phyloP scores from a whole-genome alignment of 23 tunicate species.

The Halocynthia aurantium region DNA sequence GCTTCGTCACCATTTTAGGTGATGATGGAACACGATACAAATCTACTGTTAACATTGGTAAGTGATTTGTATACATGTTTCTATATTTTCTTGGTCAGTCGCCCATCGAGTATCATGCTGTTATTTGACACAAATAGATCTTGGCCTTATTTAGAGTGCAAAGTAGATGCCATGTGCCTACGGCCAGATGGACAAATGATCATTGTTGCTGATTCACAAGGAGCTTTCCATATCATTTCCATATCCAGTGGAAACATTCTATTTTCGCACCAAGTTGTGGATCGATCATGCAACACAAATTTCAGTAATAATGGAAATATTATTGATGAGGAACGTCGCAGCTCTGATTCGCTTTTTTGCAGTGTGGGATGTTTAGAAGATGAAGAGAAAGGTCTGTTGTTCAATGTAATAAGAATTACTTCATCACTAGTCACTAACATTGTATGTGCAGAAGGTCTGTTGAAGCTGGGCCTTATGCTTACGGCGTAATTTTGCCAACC shows the following conservation, averaged over 20 bases:
- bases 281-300: not conserved
- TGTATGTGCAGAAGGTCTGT: no score
- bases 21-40: not conserved
- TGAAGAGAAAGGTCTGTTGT: not conserved
- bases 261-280: conserved; percentile 19
- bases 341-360: not conserved
- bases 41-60: not conserved
- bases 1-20: not conserved
- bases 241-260: not conserved
- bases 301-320: not conserved
- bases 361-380: not conserved
- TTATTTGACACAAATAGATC: not conserved
- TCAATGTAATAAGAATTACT: not conserved
- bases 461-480: no score
- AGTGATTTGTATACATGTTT: not conserved
- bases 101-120: not conserved
- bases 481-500: no score
- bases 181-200: conserved; percentile 40
- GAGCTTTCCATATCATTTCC: conserved; percentile 31
- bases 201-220: conserved; percentile 29
- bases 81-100: not conserved
- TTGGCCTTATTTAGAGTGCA: conserved; percentile 25
- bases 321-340: not conserved
- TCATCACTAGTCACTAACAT: no score
- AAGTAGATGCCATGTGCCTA: conserved; percentile 39